phyloP scores from a whole-genome alignment of 92 coral and sea anemone species.

The Nematostella vectensis region DNA sequence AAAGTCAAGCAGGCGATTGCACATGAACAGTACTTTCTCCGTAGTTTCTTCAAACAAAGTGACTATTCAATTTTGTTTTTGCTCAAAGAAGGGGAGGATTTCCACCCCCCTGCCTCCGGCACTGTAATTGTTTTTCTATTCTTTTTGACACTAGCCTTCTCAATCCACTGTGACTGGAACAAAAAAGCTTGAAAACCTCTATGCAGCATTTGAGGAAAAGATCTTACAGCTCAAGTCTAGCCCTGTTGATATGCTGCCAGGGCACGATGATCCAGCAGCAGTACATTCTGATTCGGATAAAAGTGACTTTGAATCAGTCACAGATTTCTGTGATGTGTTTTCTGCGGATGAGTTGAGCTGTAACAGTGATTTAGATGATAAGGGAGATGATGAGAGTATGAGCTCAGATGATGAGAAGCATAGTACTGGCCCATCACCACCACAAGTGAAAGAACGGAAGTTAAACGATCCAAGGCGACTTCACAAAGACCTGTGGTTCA shows the following conservation, averaged over 20 bases:
- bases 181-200: slow-evolving; percentile 24
- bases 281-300: slow-evolving; percentile 19
- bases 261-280: neutral
- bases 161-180: slow-evolving; percentile 38
- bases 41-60: no score
- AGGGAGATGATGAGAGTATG: slow-evolving; percentile 25
- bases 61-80: no score
- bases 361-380: slow-evolving; percentile 33
- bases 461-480: slow-evolving; percentile 55
- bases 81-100: no score
- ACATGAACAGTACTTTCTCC: no score
- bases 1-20: no score
- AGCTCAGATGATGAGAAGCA: slow-evolving; percentile 29
- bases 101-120: no score
- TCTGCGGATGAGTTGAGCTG: slow-evolving; percentile 18
- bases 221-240: slow-evolving; percentile 7
- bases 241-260: neutral
- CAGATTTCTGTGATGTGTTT: neutral
- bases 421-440: slow-evolving; percentile 19
- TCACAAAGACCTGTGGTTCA: slow-evolving; percentile 93
- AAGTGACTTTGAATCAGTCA: slow-evolving; percentile 9
- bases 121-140: no score
- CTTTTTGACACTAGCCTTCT: no score
- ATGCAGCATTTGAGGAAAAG: slow-evolving; percentile 41
- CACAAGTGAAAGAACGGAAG: slow-evolving; percentile 41